These are phyloP conservation scores for Parthenolecanium corni DNA, from an alignment of 2,888 invertebrate genomes.

Conservation along the genomic window DNA sequence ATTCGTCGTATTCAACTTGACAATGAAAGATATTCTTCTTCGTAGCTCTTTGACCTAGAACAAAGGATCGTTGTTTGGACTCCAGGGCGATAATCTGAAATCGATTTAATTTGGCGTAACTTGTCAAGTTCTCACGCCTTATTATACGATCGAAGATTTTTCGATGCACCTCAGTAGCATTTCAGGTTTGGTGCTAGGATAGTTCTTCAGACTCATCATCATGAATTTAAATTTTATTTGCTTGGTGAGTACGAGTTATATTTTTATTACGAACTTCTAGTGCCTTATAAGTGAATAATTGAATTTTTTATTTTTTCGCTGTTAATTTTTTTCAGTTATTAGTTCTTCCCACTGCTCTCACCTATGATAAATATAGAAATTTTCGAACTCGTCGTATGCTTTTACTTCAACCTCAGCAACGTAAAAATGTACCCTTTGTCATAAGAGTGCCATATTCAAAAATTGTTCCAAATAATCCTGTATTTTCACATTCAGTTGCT, in stretches of 20 bases:
- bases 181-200: not conserved
- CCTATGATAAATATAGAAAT: not conserved
- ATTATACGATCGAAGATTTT: conserved; percentile 4
- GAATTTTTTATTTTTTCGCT: not conserved
- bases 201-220: not conserved
- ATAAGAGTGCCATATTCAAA: conserved; percentile 21
- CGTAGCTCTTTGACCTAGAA: conserved; percentile 28
- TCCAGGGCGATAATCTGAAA: conserved; percentile 26
- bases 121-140: conserved; percentile 18
- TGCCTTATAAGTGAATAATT: not conserved
- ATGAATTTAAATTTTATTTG: not conserved
- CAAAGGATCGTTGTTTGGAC: conserved; percentile 24
- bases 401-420: not conserved
- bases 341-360: not conserved
- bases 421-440: not conserved
- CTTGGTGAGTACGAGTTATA: not conserved
- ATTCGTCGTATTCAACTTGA: conserved; percentile 15
- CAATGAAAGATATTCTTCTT: conserved; percentile 25
- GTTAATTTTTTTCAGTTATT: not conserved
- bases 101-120: conserved; percentile 26
- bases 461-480: conserved; percentile 12
- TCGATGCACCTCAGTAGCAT: conserved; percentile 1
- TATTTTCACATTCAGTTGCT: conserved; percentile 22
- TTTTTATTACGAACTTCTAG: not conserved
- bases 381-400: conserved; percentile 12